Conservation (phyloP, 1,140 invertebrate genomes). For the Metopolophium dirhodum region DNA sequence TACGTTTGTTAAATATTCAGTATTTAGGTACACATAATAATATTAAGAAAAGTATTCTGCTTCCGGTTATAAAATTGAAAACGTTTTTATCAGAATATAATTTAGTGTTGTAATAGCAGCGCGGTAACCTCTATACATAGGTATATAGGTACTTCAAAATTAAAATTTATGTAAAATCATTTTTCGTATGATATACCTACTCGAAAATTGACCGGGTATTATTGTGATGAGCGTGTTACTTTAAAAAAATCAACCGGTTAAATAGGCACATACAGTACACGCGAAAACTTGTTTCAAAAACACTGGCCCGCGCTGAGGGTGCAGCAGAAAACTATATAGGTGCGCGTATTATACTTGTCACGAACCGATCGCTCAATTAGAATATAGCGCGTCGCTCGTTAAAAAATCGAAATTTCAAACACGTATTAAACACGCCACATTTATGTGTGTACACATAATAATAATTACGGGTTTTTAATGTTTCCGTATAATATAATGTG, state of each 20-base stretch:
- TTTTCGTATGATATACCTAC: no score
- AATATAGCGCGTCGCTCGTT: neutral
- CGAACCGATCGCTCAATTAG: slow-evolving; percentile 19
- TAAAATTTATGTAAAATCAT: no score
- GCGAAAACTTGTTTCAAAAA: neutral
- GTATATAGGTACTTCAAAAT: no score
- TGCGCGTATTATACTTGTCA: neutral
- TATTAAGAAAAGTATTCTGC: no score
- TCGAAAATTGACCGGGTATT: no score
- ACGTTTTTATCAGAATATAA: no score
- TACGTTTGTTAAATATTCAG: no score
- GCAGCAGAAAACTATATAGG: neutral
- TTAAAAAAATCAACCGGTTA: neutral
- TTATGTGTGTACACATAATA: neutral
- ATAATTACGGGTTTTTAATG: slow-evolving; percentile 17
- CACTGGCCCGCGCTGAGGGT: neutral
- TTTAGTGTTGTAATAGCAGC: no score
- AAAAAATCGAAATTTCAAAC: slow-evolving; percentile 7
- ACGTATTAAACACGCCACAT: neutral
- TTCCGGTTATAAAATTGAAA: no score
- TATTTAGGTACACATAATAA: no score
- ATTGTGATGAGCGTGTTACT: no score
- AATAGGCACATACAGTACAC: neutral
- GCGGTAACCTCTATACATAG: no score
- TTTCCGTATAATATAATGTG: neutral